Evolutionary conservation across 2,113 vertebrate species (phyloP), one percentile per base, ranked within the genome.

Genomic region (Isurus oxyrinchus): DNA sequence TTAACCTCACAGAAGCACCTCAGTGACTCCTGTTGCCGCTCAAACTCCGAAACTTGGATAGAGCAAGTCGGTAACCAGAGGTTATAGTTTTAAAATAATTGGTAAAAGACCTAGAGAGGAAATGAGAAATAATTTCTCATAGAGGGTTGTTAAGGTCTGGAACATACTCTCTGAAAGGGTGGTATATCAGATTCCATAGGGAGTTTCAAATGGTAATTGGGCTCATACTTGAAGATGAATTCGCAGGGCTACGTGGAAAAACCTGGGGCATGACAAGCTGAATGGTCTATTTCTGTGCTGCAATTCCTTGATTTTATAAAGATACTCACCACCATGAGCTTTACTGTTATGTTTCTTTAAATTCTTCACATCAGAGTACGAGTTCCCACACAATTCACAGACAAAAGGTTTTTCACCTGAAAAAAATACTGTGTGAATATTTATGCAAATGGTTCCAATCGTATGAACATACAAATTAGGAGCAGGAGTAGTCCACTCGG

Each of bases 291-390:
- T 55, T 35, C 25, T 59, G 53, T 23, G 16, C 44, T 91, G 69
- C 49, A 91, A 14, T 76, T 10, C 35, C 27, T 76, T 10, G 31
- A 76, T 76, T 76, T 31, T 31, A 8, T 35, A 31, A 21, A 55
- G 94, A 31, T 97, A 98, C 97, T 98, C 98, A 97, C 99, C 98
- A 97, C 99, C 98, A 96, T 99, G 99, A 96, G 98, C 98, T 97
- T 99, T 99, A 0, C 98, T 98, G 98, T 98, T 99, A 97, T 99
- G 99, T 97, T 99, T 99, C 98, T 99, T 99, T 97, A 99, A 98
- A 96, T 99, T 99, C 98, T 99, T 99, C 97, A 99, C 98, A 96
- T 99, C 99, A 96, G 99, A 98, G 66, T 99, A 99, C 21, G 98
- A 98, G 97, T 99, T 99, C 96, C 99, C 99, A 98, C 99, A 99